Evolutionary conservation across 1,140 invertebrate genomes (phyloP).

Genomic region (Phthorimaea operculella): DNA sequence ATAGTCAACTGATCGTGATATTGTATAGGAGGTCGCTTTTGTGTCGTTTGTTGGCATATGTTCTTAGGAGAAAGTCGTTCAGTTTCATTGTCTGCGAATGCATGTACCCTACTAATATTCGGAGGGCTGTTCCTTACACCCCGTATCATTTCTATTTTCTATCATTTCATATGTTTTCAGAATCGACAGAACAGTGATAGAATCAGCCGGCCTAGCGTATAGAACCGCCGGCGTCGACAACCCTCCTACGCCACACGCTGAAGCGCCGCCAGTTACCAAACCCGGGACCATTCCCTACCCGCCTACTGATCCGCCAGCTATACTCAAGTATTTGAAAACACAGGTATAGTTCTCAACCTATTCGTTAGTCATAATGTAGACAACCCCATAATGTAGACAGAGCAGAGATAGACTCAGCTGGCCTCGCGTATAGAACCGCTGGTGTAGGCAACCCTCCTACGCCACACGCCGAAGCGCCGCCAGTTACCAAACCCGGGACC

Average conservation of each 20-base stretch:
- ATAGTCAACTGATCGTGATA: no score
- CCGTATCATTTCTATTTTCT: no score
- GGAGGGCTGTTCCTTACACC: no score
- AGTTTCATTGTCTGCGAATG: no score
- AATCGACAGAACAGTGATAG: conserved; percentile 62
- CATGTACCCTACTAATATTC: no score
- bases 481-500: conserved; percentile 22
- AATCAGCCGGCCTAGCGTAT: conserved; percentile 51
- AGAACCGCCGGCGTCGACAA: conserved; percentile 50
- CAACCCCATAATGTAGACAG: conserved; percentile 37
- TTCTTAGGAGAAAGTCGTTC: no score
- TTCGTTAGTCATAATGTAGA: no score
- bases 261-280: conserved; percentile 15
- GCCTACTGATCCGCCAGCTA: conserved; percentile 71
- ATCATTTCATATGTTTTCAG: no score
- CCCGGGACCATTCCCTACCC: conserved; percentile 43
- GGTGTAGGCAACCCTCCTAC: conserved; percentile 40
- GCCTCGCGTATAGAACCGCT: conserved; percentile 49
- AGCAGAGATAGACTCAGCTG: conserved; percentile 58
- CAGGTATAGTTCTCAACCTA: conserved; percentile 68
- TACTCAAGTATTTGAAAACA: conserved; percentile 88
- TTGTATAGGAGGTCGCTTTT: no score
- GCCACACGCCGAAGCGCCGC: conserved; percentile 19
- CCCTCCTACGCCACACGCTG: conserved; percentile 23
- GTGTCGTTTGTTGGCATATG: no score